Evolutionary conservation across 1,140 invertebrate species (phyloP), one percentile per base, ranked within the genome.

Genomic region (Heliconius eleuchia): DNA sequence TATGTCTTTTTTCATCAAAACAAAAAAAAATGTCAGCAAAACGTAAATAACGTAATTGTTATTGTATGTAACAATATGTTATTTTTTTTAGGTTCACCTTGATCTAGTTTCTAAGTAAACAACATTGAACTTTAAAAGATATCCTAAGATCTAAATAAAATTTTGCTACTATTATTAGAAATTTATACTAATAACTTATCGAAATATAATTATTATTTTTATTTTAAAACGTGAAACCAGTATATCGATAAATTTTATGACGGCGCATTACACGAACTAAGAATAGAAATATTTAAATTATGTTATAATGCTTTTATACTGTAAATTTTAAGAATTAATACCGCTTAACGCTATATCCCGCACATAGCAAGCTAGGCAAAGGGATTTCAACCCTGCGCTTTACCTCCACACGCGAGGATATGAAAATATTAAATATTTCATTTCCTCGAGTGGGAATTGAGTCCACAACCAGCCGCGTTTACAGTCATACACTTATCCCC

Each of bases 1-100:
- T 27, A 52, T 57, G 74, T 82, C 79, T 30, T 78, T 78, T 80
- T 80, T 74, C 66, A 73, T 77, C 8, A 81, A 60, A 81, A 66
- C n/a, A 66, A 16, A 30, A 66, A 27, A 60, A 37, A 52, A 52
- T 37, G 3, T 52, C 18, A 19, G 0, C 0, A 52, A 52, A 52
- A 52, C 46, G 70, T 74, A 82, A 77, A 16, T 70, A 34, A 55
- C 71, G 50, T 39, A 55, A 57, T 9, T 42, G n/a, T n/a, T 11
- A 1, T 27, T 27, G 4, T 16, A 13, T 66, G 11, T 27, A 66
- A n/a, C 6, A 4, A 66, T 66, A n/a, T 66, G 27, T 66, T 30
- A 9, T 27, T 57, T 57, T 57, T 23, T 66, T 66, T 9, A 66
- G 60, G 27, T 66, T 30, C 16, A 4, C 60, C 60, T 66, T 66